These are phyloP conservation scores for Tachysurus vachellii DNA, from an alignment of 2,113 vertebrate species.

Conservation along the genomic window DNA sequence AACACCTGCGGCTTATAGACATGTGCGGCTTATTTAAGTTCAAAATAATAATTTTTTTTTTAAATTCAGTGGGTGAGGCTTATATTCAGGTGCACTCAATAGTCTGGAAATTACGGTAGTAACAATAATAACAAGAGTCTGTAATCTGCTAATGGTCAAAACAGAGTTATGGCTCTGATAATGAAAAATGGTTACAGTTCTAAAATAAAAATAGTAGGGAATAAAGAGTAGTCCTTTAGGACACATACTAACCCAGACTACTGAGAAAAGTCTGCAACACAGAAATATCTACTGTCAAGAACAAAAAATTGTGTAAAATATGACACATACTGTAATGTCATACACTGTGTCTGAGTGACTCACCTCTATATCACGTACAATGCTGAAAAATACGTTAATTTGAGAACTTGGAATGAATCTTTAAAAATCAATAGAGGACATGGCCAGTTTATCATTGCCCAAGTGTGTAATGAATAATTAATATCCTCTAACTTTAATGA, in stretches of 20 bases:
- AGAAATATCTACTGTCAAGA: not conserved
- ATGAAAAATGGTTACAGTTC: not conserved
- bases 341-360: not conserved
- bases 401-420: not conserved
- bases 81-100: too few relatives aligned
- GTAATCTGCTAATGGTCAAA: not conserved
- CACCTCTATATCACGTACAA: not conserved
- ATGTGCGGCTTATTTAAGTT: too few relatives aligned
- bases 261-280: too few relatives aligned
- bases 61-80: too few relatives aligned
- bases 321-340: not conserved
- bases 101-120: too few relatives aligned
- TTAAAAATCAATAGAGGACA: conserved; percentile 37
- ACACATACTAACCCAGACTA: not conserved
- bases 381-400: not conserved
- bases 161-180: not conserved
- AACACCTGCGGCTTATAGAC: too few relatives aligned
- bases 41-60: too few relatives aligned
- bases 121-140: not conserved
- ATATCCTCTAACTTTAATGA: conserved; percentile 52
- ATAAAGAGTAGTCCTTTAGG: not conserved
- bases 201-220: not conserved
- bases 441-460: conserved; percentile 30
- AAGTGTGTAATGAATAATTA: conserved; percentile 53
- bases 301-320: not conserved